Percentiles rank a stretch among this genome's conserved stretches.
phyloP scores from a whole-genome alignment of 2,797 vertebrate genomes.

The Cheirogaleus major region DNA sequence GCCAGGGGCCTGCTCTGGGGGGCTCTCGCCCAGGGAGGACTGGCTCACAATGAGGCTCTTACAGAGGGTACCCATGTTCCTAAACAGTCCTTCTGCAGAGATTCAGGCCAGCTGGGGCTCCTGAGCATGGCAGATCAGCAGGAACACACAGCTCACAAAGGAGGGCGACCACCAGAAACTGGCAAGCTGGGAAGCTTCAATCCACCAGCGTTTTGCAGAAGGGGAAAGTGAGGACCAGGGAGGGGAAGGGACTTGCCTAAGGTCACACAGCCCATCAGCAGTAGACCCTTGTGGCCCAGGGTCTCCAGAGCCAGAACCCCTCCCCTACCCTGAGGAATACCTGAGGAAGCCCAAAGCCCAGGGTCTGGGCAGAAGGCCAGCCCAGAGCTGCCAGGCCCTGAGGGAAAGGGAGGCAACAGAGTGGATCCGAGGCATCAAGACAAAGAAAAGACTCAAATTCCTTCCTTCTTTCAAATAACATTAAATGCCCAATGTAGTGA shows the following conservation, averaged over 20 bases:
- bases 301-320: neutral
- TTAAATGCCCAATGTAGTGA: neutral
- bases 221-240: neutral
- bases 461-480: neutral
- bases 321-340: neutral
- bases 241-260: neutral
- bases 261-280: neutral
- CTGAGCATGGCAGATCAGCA: no score
- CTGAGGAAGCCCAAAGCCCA: neutral
- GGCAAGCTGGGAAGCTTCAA: neutral
- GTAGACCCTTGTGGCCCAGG: neutral
- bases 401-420: neutral
- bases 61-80: neutral
- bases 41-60: accelerated
- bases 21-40: neutral
- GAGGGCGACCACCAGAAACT: neutral
- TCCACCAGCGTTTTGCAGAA: neutral
- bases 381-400: neutral
- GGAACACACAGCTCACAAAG: neutral
- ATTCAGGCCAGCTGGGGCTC: neutral
- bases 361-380: neutral
- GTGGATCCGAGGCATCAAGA: neutral
- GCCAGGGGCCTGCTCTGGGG: neutral
- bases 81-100: neutral
- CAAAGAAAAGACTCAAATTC: constrained; percentile 1